Evolutionary conservation across 2,888 invertebrate species (phyloP).

Genomic region (Philonicus albiceps): DNA sequence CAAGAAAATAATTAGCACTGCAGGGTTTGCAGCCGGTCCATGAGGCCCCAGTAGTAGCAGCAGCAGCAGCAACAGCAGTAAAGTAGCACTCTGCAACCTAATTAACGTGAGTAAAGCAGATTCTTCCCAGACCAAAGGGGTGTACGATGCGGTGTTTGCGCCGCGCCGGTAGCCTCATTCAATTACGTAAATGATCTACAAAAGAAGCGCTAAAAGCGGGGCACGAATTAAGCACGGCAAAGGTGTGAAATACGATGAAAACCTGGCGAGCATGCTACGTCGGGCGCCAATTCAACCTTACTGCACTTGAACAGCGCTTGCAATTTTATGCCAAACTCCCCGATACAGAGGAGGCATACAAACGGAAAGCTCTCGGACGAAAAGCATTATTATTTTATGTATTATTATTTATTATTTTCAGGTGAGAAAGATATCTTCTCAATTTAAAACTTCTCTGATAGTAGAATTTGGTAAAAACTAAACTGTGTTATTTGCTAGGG

Average conservation of each 20-base stretch:
- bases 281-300: background rate
- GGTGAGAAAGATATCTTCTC: background rate
- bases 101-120: background rate
- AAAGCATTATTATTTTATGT: too few relatives aligned
- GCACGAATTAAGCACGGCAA: background rate
- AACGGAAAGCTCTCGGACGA: background rate
- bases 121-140: background rate
- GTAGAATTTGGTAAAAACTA: background rate
- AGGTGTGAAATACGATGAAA: background rate
- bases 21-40: background rate
- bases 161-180: background rate
- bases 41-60: background rate
- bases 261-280: background rate
- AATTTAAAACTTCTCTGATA: background rate
- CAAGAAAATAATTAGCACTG: conserved; percentile 26
- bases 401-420: too few relatives aligned
- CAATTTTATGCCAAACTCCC: background rate
- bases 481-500: background rate
- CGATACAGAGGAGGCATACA: background rate
- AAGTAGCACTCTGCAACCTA: conserved; percentile 3
- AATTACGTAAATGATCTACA: conserved; percentile 25
- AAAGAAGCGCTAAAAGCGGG: background rate
- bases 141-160: background rate
- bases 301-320: background rate
- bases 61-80: background rate